These are phyloP conservation scores for Cerastis rubricosa DNA, from an alignment of 2,888 invertebrate genomes.

Conservation along the genomic window DNA sequence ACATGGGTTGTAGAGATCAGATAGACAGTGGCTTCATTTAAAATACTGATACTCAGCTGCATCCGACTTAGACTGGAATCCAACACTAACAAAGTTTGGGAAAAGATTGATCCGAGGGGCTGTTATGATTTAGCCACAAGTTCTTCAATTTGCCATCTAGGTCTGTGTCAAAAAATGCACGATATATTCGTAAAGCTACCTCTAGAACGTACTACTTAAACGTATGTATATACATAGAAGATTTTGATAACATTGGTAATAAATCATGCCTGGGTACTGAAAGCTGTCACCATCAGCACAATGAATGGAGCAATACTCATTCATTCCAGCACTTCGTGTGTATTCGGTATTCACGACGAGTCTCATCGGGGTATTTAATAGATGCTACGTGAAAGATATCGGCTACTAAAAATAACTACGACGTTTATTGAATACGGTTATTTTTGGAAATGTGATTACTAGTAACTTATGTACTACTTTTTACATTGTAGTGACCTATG, in stretches of 20 bases:
- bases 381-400: constrained; percentile 15
- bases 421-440: neutral
- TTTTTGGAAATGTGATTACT: neutral
- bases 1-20: too few relatives aligned
- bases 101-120: too few relatives aligned
- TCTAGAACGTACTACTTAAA: constrained; percentile 5
- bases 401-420: constrained; percentile 4
- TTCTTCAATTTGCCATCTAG: neutral
- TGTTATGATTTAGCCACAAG: too few relatives aligned
- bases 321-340: constrained; percentile 18
- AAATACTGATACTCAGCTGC: too few relatives aligned
- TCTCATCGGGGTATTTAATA: constrained; percentile 25
- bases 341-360: constrained; percentile 20
- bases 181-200: neutral
- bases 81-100: too few relatives aligned
- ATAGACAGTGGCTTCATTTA: too few relatives aligned
- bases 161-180: neutral
- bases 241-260: constrained; percentile 33
- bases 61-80: too few relatives aligned
- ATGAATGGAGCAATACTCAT: constrained; percentile 30
- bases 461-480: neutral
- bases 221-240: neutral
- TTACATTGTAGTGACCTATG: neutral
- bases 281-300: constrained; percentile 28
- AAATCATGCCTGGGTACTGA: constrained; percentile 44